Conservation (phyloP, 1,140 invertebrate genomes). For the Pogonomyrmex californicus region DNA sequence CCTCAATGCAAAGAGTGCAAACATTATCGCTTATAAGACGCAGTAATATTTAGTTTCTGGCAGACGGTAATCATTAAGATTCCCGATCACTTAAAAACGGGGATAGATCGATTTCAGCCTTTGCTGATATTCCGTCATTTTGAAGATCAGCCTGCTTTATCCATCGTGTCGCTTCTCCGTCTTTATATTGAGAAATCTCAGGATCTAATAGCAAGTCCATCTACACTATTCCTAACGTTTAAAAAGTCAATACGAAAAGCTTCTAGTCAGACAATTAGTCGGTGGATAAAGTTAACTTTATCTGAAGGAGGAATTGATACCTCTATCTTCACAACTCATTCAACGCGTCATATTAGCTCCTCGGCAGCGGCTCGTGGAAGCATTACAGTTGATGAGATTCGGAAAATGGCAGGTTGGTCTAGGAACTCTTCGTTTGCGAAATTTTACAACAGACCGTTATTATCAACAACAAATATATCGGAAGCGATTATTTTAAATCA, state of each 20-base stretch:
- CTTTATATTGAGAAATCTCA: too few relatives aligned
- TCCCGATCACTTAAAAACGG: not conserved
- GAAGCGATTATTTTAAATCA: too few relatives aligned
- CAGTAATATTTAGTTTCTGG: not conserved
- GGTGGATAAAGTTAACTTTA: not conserved
- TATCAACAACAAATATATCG: not conserved
- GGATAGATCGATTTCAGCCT: not conserved
- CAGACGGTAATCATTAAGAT: not conserved
- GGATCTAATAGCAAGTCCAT: not conserved
- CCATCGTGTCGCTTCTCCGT: too few relatives aligned
- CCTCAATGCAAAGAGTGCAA: too few relatives aligned
- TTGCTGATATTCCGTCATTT: not conserved
- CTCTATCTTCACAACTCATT: not conserved
- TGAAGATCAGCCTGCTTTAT: too few relatives aligned
- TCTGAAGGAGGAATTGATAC: not conserved
- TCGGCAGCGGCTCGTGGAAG: not conserved
- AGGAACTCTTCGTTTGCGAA: not conserved
- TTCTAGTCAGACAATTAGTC: not conserved
- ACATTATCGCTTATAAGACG: not conserved
- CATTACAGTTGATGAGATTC: too few relatives aligned
- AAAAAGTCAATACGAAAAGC: not conserved
- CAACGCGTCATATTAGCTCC: not conserved
- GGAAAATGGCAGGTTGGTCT: not conserved
- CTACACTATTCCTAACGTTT: not conserved
- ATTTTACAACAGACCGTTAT: not conserved